Percentiles rank a stretch among this genome's conserved stretches.
Evolutionary conservation across 2,888 invertebrate genomes (phyloP).

Genomic region (Polydrusus tereticollis): DNA sequence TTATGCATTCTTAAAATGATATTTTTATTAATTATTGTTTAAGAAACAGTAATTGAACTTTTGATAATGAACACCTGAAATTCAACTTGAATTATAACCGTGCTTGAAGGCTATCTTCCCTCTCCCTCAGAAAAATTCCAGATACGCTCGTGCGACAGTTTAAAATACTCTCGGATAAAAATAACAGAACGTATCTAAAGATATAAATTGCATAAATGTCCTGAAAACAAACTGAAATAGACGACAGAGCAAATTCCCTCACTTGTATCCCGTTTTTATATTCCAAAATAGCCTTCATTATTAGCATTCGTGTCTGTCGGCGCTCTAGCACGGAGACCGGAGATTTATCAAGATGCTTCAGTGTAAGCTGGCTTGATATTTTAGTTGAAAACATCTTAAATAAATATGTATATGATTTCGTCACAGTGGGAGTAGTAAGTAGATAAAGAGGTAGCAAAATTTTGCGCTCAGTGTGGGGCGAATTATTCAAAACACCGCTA

Average conservation of each 20-base stretch:
- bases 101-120: too few species aligned
- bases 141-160: too few species aligned
- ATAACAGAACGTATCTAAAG: neutral
- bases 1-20: too few species aligned
- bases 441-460: too few species aligned
- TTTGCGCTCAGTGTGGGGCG: too few species aligned
- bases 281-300: neutral
- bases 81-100: too few species aligned
- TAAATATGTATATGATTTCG: neutral
- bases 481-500: too few species aligned
- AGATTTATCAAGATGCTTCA: conserved; percentile 4
- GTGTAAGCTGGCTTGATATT: neutral
- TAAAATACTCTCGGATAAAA: neutral
- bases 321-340: neutral
- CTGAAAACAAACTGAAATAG: conserved; percentile 1
- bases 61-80: too few species aligned
- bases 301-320: conserved; percentile 12
- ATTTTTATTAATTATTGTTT: too few species aligned
- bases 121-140: too few species aligned
- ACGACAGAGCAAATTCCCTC: conserved; percentile 7
- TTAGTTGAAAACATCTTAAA: neutral
- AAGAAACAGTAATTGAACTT: too few species aligned
- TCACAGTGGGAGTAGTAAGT: too few species aligned
- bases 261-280: neutral
- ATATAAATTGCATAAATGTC: neutral